Conservation (phyloP, 2,113 vertebrate species). For the Nymphicus hollandicus region DNA sequence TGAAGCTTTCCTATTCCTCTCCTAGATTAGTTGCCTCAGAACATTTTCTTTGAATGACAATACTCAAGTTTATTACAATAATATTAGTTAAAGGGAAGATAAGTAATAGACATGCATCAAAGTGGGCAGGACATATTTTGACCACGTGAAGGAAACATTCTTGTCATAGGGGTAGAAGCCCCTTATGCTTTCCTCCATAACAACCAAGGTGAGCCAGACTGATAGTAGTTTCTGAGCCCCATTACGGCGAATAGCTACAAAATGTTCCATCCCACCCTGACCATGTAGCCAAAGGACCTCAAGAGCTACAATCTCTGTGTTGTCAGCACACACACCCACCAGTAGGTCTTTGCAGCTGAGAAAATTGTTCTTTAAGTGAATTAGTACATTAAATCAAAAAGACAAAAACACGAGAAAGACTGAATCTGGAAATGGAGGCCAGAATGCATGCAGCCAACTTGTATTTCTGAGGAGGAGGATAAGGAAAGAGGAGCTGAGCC, state of each 20-base stretch:
- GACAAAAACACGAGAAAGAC: neutral
- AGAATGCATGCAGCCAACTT: neutral
- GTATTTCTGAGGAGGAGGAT: neutral
- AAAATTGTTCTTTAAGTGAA: neutral
- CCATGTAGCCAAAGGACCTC: neutral
- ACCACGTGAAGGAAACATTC: neutral
- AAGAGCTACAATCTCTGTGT: neutral
- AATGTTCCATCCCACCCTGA: neutral
- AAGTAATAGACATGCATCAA: neutral
- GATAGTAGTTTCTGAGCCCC: neutral
- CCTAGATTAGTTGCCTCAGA: neutral
- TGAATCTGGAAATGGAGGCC: neutral
- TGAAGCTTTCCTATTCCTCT: neutral
- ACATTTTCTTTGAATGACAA: neutral
- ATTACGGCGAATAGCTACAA: neutral
- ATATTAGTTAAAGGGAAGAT: neutral
- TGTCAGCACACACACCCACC: neutral
- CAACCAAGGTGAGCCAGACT: neutral
- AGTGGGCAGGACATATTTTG: neutral
- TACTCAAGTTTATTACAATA: neutral
- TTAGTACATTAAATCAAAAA: neutral
- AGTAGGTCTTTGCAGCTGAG: neutral
- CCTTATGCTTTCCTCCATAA: neutral
- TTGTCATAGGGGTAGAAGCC: neutral
- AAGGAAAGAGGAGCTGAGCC: neutral